A percentile compares a stretch with the other conserved stretches of the same genome.
Evolutionary conservation across 2,888 invertebrate species (phyloP).

Genomic region (Ennomos erosarius): DNA sequence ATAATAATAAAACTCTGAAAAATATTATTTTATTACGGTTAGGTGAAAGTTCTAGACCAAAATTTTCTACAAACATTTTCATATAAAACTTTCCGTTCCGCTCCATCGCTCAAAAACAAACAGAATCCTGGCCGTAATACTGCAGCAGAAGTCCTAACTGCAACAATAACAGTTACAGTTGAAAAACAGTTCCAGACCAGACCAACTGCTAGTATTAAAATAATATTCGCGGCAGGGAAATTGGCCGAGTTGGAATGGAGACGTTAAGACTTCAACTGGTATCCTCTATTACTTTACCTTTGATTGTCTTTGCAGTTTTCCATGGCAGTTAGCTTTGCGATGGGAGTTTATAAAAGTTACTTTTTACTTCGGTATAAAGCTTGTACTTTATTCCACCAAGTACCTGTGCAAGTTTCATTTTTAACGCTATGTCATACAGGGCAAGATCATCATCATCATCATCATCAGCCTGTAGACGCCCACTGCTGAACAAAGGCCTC

Average conservation of each 20-base stretch:
- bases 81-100: constrained; percentile 19
- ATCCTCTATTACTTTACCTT: constrained; percentile 29
- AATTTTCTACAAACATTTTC: constrained; percentile 15
- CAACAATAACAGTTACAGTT: constrained; percentile 46
- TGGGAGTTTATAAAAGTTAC: constrained; percentile 19
- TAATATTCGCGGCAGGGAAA: constrained; percentile 61
- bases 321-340: constrained; percentile 42
- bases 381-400: too few relatives aligned
- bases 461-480: too few relatives aligned
- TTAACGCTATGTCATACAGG: too few relatives aligned
- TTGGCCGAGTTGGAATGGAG: constrained; percentile 73
- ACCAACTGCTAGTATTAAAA: constrained; percentile 42
- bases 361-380: constrained; percentile 1
- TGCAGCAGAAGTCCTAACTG: constrained; percentile 65
- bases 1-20: not conserved
- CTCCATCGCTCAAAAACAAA: constrained; percentile 45
- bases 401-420: too few relatives aligned
- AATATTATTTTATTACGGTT: too few relatives aligned
- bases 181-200: constrained; percentile 23
- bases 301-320: constrained; percentile 31
- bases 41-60: not conserved
- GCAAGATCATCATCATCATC: too few relatives aligned
- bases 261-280: constrained; percentile 58
- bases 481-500: too few relatives aligned
- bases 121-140: constrained; percentile 21